Conservation (phyloP, 2,888 invertebrate genomes). For the Hydropsyche betteni region DNA sequence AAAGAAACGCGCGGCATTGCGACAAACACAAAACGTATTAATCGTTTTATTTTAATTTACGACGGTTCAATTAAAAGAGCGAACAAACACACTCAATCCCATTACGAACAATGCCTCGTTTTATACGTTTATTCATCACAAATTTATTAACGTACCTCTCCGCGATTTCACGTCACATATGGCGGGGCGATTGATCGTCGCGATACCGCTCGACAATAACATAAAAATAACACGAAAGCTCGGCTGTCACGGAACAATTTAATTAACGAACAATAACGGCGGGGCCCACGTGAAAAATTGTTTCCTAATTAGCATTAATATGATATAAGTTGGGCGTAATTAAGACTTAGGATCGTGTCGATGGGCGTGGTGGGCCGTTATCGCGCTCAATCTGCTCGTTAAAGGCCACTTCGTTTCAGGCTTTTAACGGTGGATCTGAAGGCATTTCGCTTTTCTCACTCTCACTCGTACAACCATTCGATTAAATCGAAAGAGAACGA, state of each 20-base stretch:
- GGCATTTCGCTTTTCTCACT: background rate
- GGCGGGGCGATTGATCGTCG: background rate
- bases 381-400: conserved; percentile 38
- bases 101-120: background rate
- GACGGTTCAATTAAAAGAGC: too few species aligned
- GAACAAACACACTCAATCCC: too few species aligned
- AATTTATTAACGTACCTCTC: too few species aligned
- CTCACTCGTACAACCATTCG: background rate
- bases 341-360: conserved; percentile 45
- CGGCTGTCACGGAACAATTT: conserved; percentile 34
- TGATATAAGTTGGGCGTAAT: conserved; percentile 47
- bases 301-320: conserved; percentile 49
- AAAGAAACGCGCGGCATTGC: too few species aligned
- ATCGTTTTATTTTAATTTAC: too few species aligned
- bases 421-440: background rate
- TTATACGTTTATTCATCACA: too few species aligned
- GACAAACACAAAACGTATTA: too few species aligned
- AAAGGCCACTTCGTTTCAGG: conserved; percentile 23
- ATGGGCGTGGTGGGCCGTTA: conserved; percentile 41
- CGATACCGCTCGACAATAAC: background rate
- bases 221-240: conserved; percentile 19
- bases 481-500: background rate
- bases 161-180: conserved; percentile 21
- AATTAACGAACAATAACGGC: conserved; percentile 39
- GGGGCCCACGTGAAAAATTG: conserved; percentile 26